phyloP scores from a whole-genome alignment of 2,113 vertebrate genomes.

The Numenius arquata region DNA sequence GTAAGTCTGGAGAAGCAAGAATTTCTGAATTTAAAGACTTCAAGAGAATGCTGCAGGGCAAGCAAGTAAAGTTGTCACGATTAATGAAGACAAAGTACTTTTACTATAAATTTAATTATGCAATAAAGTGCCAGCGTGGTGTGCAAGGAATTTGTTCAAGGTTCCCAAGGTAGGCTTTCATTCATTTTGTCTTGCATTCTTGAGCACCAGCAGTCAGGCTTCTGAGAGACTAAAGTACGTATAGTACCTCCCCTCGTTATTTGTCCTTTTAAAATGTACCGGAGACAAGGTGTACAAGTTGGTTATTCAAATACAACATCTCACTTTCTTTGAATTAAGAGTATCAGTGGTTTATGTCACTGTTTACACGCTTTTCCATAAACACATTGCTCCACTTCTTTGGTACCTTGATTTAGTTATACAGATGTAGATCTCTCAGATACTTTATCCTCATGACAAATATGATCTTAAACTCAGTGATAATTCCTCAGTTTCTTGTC shows the following conservation, averaged over 20 bases:
- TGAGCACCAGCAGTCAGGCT: constrained; percentile 54
- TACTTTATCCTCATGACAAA: background rate
- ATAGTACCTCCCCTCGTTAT: constrained; percentile 4
- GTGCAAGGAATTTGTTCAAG: constrained; percentile 61
- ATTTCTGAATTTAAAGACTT: constrained; percentile 27
- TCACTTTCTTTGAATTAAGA: constrained; percentile 6
- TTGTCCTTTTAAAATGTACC: background rate
- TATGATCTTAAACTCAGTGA: background rate
- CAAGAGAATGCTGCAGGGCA: background rate
- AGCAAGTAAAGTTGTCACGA: constrained; percentile 31
- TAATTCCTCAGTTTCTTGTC: background rate
- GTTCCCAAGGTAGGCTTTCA: constrained; percentile 16
- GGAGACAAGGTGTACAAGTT: background rate
- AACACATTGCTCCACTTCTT: background rate
- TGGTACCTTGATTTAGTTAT: background rate
- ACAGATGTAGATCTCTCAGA: background rate
- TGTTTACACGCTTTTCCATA: background rate
- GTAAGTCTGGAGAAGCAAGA: background rate
- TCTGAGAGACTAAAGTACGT: constrained; percentile 41
- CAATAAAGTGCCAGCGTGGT: constrained; percentile 54
- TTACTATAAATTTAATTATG: constrained; percentile 72
- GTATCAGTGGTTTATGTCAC: background rate
- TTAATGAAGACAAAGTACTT: constrained; percentile 75
- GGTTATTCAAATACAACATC: constrained; percentile 24
- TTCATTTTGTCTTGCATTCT: constrained; percentile 60